Conservation (phyloP, 2,797 vertebrate species). For the Fratercula arctica region DNA sequence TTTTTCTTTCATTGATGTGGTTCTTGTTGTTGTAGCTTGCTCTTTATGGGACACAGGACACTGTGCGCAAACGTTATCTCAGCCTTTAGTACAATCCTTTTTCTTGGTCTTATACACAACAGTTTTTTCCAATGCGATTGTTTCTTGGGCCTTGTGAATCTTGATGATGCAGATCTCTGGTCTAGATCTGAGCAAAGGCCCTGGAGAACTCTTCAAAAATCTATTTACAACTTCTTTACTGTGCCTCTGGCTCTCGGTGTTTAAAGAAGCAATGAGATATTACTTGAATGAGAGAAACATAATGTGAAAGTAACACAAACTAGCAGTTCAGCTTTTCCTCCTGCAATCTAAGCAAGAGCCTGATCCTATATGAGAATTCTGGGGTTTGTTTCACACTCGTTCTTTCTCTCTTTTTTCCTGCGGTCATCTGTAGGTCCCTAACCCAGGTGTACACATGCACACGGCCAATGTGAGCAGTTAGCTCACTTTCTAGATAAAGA, state of each 20-base stretch:
- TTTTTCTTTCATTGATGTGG: background rate
- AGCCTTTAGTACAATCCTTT: background rate
- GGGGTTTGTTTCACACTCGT: background rate
- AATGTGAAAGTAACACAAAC: background rate
- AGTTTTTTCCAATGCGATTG: background rate
- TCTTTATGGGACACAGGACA: background rate
- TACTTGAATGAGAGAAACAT: background rate
- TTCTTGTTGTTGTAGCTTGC: background rate
- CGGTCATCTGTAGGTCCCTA: background rate
- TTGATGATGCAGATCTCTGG: background rate
- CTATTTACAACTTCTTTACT: background rate
- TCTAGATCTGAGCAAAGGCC: background rate
- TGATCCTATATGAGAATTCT: background rate
- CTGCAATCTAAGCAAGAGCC: background rate
- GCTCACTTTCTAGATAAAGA: background rate
- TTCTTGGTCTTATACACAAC: background rate
- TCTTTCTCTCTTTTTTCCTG: background rate
- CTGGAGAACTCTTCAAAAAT: background rate
- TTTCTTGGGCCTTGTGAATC: background rate
- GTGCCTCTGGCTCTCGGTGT: background rate
- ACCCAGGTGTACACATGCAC: background rate
- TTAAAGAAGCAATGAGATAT: no score
- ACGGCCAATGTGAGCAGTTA: background rate
- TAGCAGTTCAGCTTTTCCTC: background rate
- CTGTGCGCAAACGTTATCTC: background rate